These are phyloP conservation scores for Melipona quadrifasciata DNA, from an alignment of 1,140 invertebrate genomes.

Conservation along the genomic window DNA sequence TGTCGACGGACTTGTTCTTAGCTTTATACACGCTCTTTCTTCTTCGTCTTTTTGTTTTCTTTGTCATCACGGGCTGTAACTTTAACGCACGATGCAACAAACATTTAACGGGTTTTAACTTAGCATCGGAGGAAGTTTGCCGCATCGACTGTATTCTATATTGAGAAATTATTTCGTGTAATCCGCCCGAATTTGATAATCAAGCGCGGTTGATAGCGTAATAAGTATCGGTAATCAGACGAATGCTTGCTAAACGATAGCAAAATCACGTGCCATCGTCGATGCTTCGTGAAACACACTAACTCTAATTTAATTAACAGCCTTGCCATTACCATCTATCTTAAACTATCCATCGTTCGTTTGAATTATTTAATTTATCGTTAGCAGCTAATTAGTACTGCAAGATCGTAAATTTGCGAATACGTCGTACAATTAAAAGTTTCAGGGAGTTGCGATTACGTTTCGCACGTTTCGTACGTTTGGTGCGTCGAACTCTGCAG, in stretches of 20 bases:
- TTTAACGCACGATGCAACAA: too few relatives aligned
- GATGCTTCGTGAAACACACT: not conserved
- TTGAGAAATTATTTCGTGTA: not conserved
- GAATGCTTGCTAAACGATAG: not conserved
- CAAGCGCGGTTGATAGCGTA: not conserved
- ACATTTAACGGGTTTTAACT: not conserved
- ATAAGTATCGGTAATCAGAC: slow-evolving; percentile 17
- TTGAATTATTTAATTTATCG: not conserved
- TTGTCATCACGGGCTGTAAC: not conserved
- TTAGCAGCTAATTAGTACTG: slow-evolving; percentile 10
- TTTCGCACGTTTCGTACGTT: slow-evolving; percentile 5
- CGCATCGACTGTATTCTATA: too few relatives aligned
- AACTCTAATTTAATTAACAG: not conserved
- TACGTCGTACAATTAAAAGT: slow-evolving; percentile 14
- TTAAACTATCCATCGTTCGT: not conserved
- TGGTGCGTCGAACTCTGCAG: not conserved
- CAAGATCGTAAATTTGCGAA: not conserved
- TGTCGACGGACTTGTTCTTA: not conserved
- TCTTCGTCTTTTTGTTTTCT: not conserved
- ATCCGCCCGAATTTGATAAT: slow-evolving; percentile 8
- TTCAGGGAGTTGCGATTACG: slow-evolving; percentile 7
- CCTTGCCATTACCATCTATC: not conserved
- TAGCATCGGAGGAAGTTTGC: not conserved
- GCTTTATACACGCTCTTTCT: not conserved
- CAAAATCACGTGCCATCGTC: not conserved